Evolutionary conservation across 2,113 vertebrate species (phyloP).

Genomic region (Ornithorhynchus anatinus): DNA sequence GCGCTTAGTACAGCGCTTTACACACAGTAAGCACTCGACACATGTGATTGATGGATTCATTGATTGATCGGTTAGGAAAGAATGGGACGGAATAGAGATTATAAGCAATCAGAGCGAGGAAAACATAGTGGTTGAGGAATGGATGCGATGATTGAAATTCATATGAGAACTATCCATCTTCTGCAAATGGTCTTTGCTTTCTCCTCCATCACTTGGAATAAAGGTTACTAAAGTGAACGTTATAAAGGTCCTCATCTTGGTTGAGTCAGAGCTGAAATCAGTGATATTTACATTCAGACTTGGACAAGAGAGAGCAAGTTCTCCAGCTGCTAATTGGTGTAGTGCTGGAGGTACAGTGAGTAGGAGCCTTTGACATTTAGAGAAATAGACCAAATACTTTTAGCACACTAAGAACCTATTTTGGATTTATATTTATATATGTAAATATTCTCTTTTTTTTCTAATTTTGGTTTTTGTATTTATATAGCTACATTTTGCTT

Average conservation of each 20-base stretch:
- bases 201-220: slow-evolving; percentile 4
- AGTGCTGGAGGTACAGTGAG: neutral
- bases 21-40: no score
- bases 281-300: slow-evolving; percentile 14
- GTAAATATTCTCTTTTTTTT: slow-evolving; percentile 4
- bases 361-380: slow-evolving; percentile 21
- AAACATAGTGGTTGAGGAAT: no score
- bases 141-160: neutral
- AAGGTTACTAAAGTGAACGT: neutral
- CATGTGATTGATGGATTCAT: no score
- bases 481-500: slow-evolving; percentile 11
- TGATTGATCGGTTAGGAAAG: no score
- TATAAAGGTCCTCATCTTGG: neutral
- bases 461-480: slow-evolving; percentile 17
- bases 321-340: slow-evolving; percentile 10
- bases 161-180: neutral
- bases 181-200: neutral
- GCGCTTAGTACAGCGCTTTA: no score
- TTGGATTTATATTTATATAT: slow-evolving; percentile 7
- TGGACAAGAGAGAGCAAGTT: neutral
- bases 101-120: no score
- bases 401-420: slow-evolving; percentile 1
- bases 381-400: slow-evolving; percentile 5
- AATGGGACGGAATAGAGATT: neutral
- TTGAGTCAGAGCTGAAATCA: neutral